Base-by-base conservation (phyloP, 2,888 invertebrate genomes). In the Creontiades dilutus region DNA sequence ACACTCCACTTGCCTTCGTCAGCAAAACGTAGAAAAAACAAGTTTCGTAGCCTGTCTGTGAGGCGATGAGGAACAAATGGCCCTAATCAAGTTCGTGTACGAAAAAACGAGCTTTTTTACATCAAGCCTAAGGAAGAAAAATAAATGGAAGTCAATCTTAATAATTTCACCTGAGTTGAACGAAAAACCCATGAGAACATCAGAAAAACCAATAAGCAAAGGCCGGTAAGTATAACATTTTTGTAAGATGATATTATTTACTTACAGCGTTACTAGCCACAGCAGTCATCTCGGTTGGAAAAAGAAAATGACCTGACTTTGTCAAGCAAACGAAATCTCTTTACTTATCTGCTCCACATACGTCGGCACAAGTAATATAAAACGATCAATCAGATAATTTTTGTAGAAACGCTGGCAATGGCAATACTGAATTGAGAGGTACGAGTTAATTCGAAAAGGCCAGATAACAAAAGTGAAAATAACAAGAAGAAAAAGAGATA, bases 201-300 rank as follows among this genome's bases (percentile, higher is more conserved):
- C 37, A 37, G 2, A 37, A 37, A 37, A 37, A 37, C 37, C 3
- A 7, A 37, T 2, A 2, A 37, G 37, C 37, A 37, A 37, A 37
- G 37, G 37, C 37, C 37, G 37, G 37, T 37, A 37, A 37, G 2
- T 37, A 37, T 7, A 37, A 37, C 37, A 37, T 4, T 4, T 37
- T 4, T 4, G 2, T 2, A 37, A 4, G 37, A 37, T 37, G 2
- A 37, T 4, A 37, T 16, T 3, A 23, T 68, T 68, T 68, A 68
- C 68, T 68, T 68, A 68, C 68, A 27, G 68, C 7, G 68, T 68
- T 68, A 68, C 68, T 11, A 23, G 68, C 68, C 13, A 68, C 68
- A 23, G 68, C 68, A 23, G 68, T 23, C 68, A 68, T 68, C 23
- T 13, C 13, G 68, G 68, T 37, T 37, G 37, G 7, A 37, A 27